Base-by-base conservation (phyloP, 2,113 vertebrate genomes). In the Eretmochelys imbricata region DNA sequence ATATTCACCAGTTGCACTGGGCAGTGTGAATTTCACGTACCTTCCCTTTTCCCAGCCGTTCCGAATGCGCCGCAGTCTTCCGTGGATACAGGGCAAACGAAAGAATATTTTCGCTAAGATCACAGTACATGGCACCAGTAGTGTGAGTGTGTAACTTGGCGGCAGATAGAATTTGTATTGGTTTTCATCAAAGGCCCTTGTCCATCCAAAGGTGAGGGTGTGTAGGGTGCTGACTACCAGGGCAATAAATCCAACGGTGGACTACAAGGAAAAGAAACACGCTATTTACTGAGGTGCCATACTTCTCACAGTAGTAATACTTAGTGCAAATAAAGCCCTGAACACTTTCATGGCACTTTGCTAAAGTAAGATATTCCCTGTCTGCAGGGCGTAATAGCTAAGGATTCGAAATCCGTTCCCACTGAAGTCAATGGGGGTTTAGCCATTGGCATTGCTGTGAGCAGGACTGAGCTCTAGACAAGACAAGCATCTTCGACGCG, bases 81-180 rank as follows among this genome's bases (percentile, higher is more conserved):
- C 86, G 27, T 94, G 94, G 82, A 99, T 9, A 95, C 99, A 99
- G 78, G 99, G 99, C 85, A 99, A 90, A 3, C 96, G 92, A 89
- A 99, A 98, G 79, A 98, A 92, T 89, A 98, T 87, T 89, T 98
- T 99, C 69, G 98, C 98, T 87, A 99, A 93, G 97, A 99, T 99
- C 8, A 99, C 97, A 2, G 90, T 48, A 4, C 98, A 96, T 1
- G 99, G 99, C 11, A 99, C 98, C 1, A 98, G 91, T 89, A 99
- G 98, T 0, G 99, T 99, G 97, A 99, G 98, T 0, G 98, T 89
- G 97, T 99, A 99, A 90, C 99, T 99, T 0, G 99, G 99, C 5
- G 99, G 99, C 96, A 99, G 97, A 98, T 97, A 98, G 98, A 99
- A 99, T 72, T 94, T 98, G 98, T 99, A 99, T 80, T 97, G 98